Evolutionary conservation across 2,113 vertebrate species (phyloP).

Genomic region (Nycticryphes semicollaris): DNA sequence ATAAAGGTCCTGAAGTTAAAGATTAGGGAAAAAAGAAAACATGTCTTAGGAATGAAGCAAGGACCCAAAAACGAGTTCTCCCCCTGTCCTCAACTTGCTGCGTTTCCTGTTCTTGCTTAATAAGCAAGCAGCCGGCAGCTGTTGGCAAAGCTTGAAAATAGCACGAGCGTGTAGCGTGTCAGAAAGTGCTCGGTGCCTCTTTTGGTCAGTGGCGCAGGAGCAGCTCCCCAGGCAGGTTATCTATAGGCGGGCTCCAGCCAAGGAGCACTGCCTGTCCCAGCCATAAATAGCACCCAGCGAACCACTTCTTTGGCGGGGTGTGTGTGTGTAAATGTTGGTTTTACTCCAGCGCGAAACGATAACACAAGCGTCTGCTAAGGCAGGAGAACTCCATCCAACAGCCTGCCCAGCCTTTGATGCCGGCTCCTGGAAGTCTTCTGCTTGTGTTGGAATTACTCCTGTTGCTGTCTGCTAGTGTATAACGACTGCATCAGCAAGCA

Average conservation of each 20-base stretch:
- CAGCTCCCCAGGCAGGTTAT: neutral
- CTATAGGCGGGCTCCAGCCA: neutral
- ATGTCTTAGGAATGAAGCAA: neutral
- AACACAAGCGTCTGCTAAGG: accelerated
- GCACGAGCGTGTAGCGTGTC: neutral
- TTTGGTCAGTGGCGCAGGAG: neutral
- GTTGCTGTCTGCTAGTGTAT: neutral
- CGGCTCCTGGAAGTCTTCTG: neutral
- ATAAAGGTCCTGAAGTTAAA: neutral
- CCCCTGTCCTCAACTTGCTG: neutral
- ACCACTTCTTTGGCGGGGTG: accelerated
- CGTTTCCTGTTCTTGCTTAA: neutral
- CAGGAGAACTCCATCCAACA: neutral
- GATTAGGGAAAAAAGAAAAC: neutral
- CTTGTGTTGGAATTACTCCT: neutral
- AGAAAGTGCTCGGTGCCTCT: neutral
- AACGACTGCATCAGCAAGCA: neutral
- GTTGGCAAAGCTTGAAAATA: slow-evolving; percentile 23
- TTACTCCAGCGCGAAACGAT: neutral
- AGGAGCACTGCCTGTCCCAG: accelerated
- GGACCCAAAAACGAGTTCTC: neutral
- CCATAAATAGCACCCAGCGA: slow-evolving; percentile 19
- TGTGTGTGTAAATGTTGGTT: neutral
- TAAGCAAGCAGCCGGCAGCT: slow-evolving; percentile 31
- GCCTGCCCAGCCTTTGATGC: neutral